These are phyloP conservation scores for Apis mellifera DNA, from an alignment of 1,140 invertebrate genomes.

Conservation along the genomic window DNA sequence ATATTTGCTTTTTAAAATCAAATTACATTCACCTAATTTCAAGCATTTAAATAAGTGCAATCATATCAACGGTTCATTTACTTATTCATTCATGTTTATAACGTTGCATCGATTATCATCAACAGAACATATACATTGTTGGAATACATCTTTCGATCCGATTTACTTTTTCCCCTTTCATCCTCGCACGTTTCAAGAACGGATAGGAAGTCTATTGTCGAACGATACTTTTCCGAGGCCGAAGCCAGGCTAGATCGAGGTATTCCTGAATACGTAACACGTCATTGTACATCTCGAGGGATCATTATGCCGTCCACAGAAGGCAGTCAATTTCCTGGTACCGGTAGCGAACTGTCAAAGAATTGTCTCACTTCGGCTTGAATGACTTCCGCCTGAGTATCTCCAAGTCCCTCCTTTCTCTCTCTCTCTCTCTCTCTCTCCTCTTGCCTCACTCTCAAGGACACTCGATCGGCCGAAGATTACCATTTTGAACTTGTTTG, in stretches of 20 bases:
- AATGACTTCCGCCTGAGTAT: conserved; percentile 59
- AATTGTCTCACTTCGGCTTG: conserved; percentile 56
- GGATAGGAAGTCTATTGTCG: not conserved
- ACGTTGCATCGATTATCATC: not conserved
- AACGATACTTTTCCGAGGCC: not conserved
- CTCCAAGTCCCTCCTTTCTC: conserved; percentile 2
- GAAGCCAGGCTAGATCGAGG: not conserved
- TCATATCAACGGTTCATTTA: too few species aligned
- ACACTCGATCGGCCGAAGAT: conserved; percentile 46
- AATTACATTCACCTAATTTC: too few species aligned
- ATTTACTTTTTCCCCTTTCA: too few species aligned
- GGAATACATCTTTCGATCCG: not conserved
- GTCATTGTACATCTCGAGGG: conserved; percentile 42
- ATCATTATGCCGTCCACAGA: conserved; percentile 62
- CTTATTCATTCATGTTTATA: not conserved
- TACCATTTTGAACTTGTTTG: conserved; percentile 62
- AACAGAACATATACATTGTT: not conserved
- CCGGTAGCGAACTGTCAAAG: conserved; percentile 49
- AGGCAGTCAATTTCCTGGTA: conserved; percentile 48
- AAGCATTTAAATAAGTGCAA: too few species aligned
- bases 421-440: too few species aligned
- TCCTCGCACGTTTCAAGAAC: not conserved
- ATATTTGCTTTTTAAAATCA: too few species aligned
- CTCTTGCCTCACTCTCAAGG: conserved; percentile 38
- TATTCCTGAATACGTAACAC: conserved; percentile 39